Conservation (phyloP, 2,797 vertebrate species). For the Erethizon dorsatum region DNA sequence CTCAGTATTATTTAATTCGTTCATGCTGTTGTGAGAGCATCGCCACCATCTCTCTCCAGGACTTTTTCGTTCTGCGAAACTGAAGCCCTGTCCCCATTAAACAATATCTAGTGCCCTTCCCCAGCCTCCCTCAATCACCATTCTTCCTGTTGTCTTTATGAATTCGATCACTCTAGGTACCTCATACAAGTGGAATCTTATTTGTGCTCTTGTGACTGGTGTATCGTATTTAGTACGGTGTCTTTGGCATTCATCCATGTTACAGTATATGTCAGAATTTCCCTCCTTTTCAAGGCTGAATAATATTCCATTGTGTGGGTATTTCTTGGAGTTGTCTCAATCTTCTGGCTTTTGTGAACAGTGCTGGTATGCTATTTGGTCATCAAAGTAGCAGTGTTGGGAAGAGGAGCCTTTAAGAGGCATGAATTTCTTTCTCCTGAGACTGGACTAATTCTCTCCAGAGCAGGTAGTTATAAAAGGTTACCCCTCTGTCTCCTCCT, state of each 20-base stretch:
- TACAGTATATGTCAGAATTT: neutral
- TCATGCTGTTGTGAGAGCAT: accelerated
- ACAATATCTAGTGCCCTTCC: too few species aligned
- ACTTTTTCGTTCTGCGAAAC: neutral
- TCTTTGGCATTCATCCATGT: neutral
- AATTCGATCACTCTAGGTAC: neutral
- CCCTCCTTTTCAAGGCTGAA: neutral
- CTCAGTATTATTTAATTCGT: neutral
- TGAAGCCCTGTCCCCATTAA: neutral
- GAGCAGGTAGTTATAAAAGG: neutral
- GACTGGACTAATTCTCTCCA: neutral
- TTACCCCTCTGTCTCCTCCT: neutral
- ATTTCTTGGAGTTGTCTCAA: neutral
- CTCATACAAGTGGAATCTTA: neutral
- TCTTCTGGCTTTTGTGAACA: neutral
- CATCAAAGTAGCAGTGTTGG: neutral
- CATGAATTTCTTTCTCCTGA: neutral
- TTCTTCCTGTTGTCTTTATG: neutral
- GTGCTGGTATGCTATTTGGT: neutral
- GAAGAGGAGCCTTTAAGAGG: too few species aligned
- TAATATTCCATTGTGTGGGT: accelerated
- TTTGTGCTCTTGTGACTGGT: neutral
- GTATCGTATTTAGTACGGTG: neutral
- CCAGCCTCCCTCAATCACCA: accelerated
- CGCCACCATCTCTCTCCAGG: neutral